Base-by-base conservation (phyloP, 2,113 vertebrate species). In the Hippocampus mohnikei region DNA sequence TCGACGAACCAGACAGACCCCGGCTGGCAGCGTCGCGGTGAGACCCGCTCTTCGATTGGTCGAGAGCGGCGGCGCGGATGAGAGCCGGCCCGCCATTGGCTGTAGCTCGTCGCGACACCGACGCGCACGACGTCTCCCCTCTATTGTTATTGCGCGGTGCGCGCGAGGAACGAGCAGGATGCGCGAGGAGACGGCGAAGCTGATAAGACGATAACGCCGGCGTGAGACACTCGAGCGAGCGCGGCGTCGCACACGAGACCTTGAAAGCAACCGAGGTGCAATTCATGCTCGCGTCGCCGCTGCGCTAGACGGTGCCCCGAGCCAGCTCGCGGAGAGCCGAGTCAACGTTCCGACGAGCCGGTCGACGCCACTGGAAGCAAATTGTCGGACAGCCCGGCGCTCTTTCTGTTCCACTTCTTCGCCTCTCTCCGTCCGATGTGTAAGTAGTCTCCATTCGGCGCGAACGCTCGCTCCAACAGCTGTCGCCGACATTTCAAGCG, bases 101-200 rank as follows among this genome's bases (percentile, higher is more conserved):
- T 81, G 71, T 25, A 29, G 70, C 71, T 16, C 67, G 82, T 73
- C 80, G 88, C 90, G 90, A 92, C 88, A 80, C 83, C 72, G 88
- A 85, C 84, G 84, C 85, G 82, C 90, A 89, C 87, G 76, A 80
- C 77, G 88, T 90, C 87, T 86, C 75, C 75, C 79, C 70, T 81
- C 85, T 88, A 90, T 90, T 92, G 90, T 92, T 92, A 83, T 92
- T 91, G 87, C 88, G 81, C 80, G 74, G 83, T 86, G 88, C 80
- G 77, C 81, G 81, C 77, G 86, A 73, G 72, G 80, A 83, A 60
- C 68, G 58, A 78, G 79, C 79, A 85, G 83, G 86, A 88, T 88
- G 89, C 87, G 76, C 77, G 86, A 85, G 81, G 85, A 90, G 85
- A 83, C 89, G 78, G 84, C 70, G 69, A 27, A 71, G 41, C 78